These are phyloP conservation scores for Eurytoma adleriae DNA, from an alignment of 2,888 invertebrate genomes.

Conservation along the genomic window DNA sequence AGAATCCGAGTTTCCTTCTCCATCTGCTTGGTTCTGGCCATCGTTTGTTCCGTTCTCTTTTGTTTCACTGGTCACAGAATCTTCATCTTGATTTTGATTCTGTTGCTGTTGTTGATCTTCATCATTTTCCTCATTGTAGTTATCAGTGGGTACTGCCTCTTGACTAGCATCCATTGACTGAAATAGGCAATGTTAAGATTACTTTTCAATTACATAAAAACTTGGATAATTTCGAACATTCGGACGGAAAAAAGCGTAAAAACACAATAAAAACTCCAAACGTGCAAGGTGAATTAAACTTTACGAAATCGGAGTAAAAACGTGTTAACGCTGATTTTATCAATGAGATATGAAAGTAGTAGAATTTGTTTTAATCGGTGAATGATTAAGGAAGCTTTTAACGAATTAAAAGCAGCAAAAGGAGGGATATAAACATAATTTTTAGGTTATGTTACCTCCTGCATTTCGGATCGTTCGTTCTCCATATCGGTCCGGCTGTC, in stretches of 20 bases:
- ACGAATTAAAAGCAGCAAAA: slow-evolving; percentile 27
- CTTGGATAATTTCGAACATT: too few species aligned
- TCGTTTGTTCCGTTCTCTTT: slow-evolving; percentile 77
- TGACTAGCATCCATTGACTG: slow-evolving; percentile 35
- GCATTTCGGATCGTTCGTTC: slow-evolving; percentile 34
- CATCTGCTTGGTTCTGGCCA: slow-evolving; percentile 66
- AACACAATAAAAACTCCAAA: too few species aligned
- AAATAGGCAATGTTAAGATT: background rate
- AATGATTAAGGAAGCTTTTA: too few species aligned
- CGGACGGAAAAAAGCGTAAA: too few species aligned
- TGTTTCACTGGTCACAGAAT: slow-evolving; percentile 65
- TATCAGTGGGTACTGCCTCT: slow-evolving; percentile 24
- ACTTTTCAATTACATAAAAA: too few species aligned
- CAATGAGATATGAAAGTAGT: too few species aligned
- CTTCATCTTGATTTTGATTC: slow-evolving; percentile 48
- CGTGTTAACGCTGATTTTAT: too few species aligned
- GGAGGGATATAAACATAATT: slow-evolving; percentile 47
- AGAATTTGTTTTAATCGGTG: too few species aligned
- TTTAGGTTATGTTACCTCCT: slow-evolving; percentile 70
- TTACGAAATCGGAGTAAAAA: too few species aligned
- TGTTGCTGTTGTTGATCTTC: slow-evolving; percentile 23
- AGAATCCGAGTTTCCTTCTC: slow-evolving; percentile 78
- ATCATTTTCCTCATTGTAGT: slow-evolving; percentile 38
- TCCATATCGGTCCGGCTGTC: slow-evolving; percentile 40
- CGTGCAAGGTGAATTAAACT: too few species aligned